Evolutionary conservation across 2,113 vertebrate species (phyloP).

Genomic region (Oreotrochilus melanogaster): DNA sequence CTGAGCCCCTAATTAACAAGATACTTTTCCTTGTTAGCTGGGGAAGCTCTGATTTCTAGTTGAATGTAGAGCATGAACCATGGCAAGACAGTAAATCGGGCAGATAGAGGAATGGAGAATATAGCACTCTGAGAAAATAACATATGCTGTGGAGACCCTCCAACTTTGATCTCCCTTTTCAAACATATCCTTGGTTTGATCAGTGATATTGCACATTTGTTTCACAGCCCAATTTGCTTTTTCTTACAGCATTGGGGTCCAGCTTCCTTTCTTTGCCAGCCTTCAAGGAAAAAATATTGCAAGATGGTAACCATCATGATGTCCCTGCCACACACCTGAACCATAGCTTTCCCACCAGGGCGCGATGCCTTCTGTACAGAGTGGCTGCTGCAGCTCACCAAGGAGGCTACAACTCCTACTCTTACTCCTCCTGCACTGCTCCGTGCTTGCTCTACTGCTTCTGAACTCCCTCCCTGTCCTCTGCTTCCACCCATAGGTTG

Average conservation of each 20-base stretch:
- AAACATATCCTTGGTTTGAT: background rate
- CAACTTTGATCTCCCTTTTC: background rate
- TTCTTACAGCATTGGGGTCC: background rate
- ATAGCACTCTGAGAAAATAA: background rate
- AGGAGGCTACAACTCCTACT: background rate
- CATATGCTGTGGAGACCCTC: background rate
- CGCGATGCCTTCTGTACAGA: rapidly evolving
- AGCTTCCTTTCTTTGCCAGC: background rate
- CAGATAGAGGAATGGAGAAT: background rate
- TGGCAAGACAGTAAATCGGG: background rate
- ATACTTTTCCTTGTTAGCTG: background rate
- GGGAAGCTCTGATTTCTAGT: background rate
- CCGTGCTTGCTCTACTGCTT: background rate
- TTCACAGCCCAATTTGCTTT: background rate
- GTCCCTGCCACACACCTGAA: background rate
- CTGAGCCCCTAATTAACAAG: background rate
- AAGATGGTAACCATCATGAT: rapidly evolving
- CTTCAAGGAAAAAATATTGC: background rate
- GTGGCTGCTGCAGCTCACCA: background rate
- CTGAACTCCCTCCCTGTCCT: background rate
- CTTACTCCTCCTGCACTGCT: background rate
- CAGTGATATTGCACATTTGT: background rate
- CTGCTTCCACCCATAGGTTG: background rate
- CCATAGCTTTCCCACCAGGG: background rate
- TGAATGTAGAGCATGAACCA: background rate